Evolutionary conservation across 2,113 vertebrate species (phyloP).

Genomic region (Procavia capensis): DNA sequence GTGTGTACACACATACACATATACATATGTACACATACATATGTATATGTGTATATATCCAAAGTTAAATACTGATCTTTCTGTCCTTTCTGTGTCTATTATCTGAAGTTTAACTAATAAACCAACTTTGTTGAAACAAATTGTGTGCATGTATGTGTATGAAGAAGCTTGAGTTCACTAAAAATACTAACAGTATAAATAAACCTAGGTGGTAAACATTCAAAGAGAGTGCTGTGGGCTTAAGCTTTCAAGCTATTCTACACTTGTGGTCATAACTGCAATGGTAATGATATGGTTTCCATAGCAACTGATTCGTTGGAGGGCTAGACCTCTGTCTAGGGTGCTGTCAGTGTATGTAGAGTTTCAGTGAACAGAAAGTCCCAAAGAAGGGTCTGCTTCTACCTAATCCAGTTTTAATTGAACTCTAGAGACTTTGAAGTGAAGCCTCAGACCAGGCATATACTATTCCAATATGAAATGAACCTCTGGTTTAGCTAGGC

Average conservation of each 20-base stretch:
- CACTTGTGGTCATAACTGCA: conserved; percentile 78
- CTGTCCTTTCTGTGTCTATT: neutral
- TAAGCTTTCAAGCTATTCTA: conserved; percentile 80
- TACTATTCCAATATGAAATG: conserved; percentile 83
- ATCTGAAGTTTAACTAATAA: conserved; percentile 21
- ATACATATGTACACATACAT: neutral
- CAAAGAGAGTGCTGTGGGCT: conserved; percentile 69
- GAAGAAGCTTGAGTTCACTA: conserved; percentile 40
- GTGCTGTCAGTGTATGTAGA: conserved; percentile 88
- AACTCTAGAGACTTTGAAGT: conserved; percentile 99
- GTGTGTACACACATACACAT: neutral
- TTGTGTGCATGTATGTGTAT: neutral
- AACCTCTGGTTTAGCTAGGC: conserved; percentile 83
- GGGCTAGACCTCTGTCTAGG: conserved; percentile 88
- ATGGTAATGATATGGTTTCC: conserved; percentile 86
- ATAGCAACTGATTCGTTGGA: conserved; percentile 88
- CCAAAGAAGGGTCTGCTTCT: conserved; percentile 86
- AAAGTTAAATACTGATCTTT: neutral
- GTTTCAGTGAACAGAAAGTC: conserved; percentile 86
- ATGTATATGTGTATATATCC: neutral
- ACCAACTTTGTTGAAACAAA: conserved; percentile 24
- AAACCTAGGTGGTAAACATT: conserved; percentile 53
- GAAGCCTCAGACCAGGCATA: conserved; percentile 90
- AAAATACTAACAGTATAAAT: conserved; percentile 1
- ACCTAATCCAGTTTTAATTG: conserved; percentile 99